Percentiles rank a stretch among this genome's conserved stretches.
phyloP scores from a whole-genome alignment of 2,888 invertebrate genomes.

The Catocala sponsa region DNA sequence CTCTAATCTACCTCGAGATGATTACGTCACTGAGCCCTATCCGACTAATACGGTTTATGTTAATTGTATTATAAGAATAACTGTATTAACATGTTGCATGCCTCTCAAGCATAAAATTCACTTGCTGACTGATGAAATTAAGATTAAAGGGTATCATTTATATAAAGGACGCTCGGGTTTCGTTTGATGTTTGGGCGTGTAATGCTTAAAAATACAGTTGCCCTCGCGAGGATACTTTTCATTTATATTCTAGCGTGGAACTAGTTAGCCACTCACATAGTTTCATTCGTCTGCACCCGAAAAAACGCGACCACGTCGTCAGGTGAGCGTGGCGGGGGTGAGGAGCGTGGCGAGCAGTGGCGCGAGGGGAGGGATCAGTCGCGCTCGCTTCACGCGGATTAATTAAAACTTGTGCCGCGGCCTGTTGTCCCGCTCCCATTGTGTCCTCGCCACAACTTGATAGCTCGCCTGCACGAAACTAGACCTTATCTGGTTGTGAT shows the following conservation, averaged over 20 bases:
- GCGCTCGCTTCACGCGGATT: constrained; percentile 40
- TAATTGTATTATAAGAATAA: background rate
- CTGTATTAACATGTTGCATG: no score
- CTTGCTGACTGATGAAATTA: no score
- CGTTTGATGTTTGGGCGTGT: no score
- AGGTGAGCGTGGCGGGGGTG: constrained; percentile 2
- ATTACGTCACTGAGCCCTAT: background rate
- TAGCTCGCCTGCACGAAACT: background rate
- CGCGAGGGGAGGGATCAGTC: constrained; percentile 8
- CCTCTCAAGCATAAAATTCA: no score
- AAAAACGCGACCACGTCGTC: constrained; percentile 6
- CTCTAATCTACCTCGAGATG: constrained; percentile 1
- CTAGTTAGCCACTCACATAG: background rate
- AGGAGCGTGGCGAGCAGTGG: background rate
- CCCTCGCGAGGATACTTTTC: no score
- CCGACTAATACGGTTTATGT: background rate
- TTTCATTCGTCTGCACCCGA: background rate
- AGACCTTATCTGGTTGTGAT: background rate
- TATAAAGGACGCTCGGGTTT: no score
- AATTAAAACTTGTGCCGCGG: constrained; percentile 49
- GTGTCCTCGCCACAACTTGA: background rate
- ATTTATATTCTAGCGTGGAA: no score
- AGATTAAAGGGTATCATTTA: no score
- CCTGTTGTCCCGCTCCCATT: constrained; percentile 36
- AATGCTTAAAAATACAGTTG: no score